Evolutionary conservation across 2,113 vertebrate genomes (phyloP), one percentile per base, ranked within the genome.

Genomic region (Pipa parva): DNA sequence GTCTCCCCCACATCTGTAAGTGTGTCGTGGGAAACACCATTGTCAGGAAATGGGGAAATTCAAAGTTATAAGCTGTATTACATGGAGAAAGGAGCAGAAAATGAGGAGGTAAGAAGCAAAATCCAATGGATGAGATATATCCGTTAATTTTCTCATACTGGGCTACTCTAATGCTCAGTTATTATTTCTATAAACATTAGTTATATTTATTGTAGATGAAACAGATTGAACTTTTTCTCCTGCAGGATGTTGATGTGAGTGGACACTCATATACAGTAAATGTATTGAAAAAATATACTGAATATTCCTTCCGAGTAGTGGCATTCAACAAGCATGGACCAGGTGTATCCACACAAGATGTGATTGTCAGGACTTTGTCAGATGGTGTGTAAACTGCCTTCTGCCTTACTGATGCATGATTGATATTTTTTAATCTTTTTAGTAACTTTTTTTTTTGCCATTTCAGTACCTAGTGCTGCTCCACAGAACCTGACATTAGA

Each of bases 271-370:
- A 94, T 80, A 90, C 88, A 24, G 72, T 97, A 63, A 85, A 29
- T 0, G 93, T 92, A 0, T 79, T 99, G 77, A 98, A 92, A 84
- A 99, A 98, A 73, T 93, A 93, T 71, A 92, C 91, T 0, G 94
- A 97, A 73, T 98, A 98, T 76, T 96, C 84, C 71, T 94, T 99
- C 78, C 88, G 95, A 2, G 92, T 99, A 61, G 95, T 99, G 33
- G 97, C 96, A 26, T 93, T 93, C 81, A 99, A 98, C 80, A 95
- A 94, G 56, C 97, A 99, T 1, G 97, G 97, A 0, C 90, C 93
- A 0, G 95, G 97, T 2, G 95, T 99, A 72, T 98, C 97, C 42
- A 98, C 97, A 0, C 91, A 97, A 17, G 97, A 99, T 15, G 72
- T 98, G 1, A 76, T 79, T 0, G 85, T 88, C 9, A 88, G 86